phyloP scores from a whole-genome alignment of 2,113 vertebrate genomes.

The Dicaeum eximium region DNA sequence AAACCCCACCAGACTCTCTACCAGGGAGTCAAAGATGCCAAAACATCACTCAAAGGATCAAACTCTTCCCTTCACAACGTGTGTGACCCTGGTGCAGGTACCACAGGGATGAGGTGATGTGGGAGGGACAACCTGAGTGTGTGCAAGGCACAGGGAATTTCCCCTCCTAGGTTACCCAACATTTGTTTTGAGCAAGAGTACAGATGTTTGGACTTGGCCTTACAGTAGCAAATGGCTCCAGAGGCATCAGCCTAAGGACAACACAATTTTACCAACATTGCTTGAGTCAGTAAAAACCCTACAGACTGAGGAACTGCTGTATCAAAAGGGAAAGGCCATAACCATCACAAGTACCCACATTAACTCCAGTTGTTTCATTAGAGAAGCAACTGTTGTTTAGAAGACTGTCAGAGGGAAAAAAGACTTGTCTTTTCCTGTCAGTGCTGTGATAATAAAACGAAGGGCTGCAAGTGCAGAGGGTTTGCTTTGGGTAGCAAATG shows the following conservation, averaged over 20 bases:
- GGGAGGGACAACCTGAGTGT: background rate
- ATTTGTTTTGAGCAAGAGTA: background rate
- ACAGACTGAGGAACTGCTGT: constrained; percentile 57
- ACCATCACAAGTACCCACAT: constrained; percentile 57
- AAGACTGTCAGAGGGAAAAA: constrained; percentile 7
- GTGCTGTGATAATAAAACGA: background rate
- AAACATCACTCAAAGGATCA: background rate
- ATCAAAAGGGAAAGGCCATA: constrained; percentile 43
- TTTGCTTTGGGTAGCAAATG: background rate
- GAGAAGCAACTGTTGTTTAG: constrained; percentile 61
- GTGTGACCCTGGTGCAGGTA: background rate
- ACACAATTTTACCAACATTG: constrained; percentile 8
- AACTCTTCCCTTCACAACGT: background rate
- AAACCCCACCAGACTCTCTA: background rate
- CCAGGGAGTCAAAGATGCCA: background rate
- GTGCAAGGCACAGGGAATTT: background rate
- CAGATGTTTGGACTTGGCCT: background rate
- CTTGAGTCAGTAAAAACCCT: constrained; percentile 21
- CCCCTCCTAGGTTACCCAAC: background rate
- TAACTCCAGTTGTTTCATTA: constrained; percentile 48
- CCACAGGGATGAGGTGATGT: background rate
- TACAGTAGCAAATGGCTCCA: background rate
- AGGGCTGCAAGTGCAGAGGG: background rate
- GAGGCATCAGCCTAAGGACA: background rate
- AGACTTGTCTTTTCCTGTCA: background rate